Base-by-base conservation (phyloP, 2,797 vertebrate genomes). In the Capromys pilorides region DNA sequence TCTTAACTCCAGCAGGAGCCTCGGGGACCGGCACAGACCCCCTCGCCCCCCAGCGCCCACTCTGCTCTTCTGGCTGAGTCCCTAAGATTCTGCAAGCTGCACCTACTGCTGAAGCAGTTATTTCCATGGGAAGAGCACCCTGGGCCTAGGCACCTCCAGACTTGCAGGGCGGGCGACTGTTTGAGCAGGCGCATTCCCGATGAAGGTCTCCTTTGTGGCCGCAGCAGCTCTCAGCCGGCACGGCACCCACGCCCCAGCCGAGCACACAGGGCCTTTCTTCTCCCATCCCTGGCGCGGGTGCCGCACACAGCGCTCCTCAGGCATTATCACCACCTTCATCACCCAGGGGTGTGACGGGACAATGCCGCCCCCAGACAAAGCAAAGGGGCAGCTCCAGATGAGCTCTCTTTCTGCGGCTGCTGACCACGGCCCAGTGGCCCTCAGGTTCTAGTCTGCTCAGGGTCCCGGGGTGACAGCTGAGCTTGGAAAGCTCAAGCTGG, bases 121-220 rank as follows among this genome's bases (percentile, higher is more conserved):
- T 84, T 96, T 77, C 81, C 88, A 64, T 39, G 73, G 73, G 61
- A 82, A 93, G 94, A 82, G 39, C 36, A 81, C 41, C 86, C 49
- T 80, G 14, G 57, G 51, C 49, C 6, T 10, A 69, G n/a, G 59
- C 11, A 59, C 24, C 45, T 92, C 79, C 67, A 83, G 36, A 54
- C 26, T 67, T 91, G 54, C 18, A 57, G 18, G n/a, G 80, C 51
- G 8, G 5, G 1, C 31, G 41, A 79, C 24, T 93, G 87, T 69
- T 41, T 36, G 9, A 51, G 49, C 64, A 84, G 54, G 31, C 84
- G 94, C 84, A 41, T 64, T 54, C 31, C 3, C 45, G 75, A 88
- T 75, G 88, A 90, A 83, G 45, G 39, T 28, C 78, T 90, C 62
- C 54, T 95, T 93, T 21, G 41, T 39, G 57, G 49, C 19, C 11